Percentiles rank a stretch among this genome's conserved stretches.
Evolutionary conservation across 2,797 vertebrate genomes (phyloP).

Genomic region (Enteromius afrohamiltoni): DNA sequence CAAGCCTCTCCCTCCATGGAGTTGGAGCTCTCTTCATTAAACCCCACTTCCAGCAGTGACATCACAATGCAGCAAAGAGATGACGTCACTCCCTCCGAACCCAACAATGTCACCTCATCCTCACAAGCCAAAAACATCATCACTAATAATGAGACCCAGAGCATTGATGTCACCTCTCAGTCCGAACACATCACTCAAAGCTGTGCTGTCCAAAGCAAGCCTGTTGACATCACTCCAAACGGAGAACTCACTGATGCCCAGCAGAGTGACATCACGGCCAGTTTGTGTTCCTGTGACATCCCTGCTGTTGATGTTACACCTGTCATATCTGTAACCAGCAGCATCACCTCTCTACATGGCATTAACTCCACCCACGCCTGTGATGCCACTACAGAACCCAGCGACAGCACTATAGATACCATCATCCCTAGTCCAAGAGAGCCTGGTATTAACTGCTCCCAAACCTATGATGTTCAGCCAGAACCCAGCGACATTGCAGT

Average conservation of each 20-base stretch:
- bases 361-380: neutral
- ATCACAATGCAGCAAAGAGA: constrained; percentile 12
- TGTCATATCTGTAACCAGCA: constrained; percentile 7
- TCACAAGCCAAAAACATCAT: constrained; percentile 32
- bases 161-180: constrained; percentile 17
- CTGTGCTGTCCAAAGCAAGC: constrained; percentile 33
- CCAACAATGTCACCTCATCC: constrained; percentile 44
- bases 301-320: neutral
- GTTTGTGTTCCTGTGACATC: constrained; percentile 2
- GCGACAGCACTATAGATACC: neutral
- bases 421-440: neutral
- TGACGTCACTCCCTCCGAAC: constrained; percentile 42
- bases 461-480: neutral
- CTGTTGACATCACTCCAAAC: constrained; percentile 11
- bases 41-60: constrained; percentile 41
- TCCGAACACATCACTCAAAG: constrained; percentile 22
- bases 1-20: constrained; percentile 29
- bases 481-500: neutral
- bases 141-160: neutral
- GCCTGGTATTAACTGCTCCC: neutral
- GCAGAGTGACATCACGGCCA: neutral
- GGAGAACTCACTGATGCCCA: neutral
- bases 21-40: constrained; percentile 2
- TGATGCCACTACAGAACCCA: constrained; percentile 23
- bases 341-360: neutral